These are phyloP conservation scores for Lepidocyrtoides sp. DNA, from an alignment of 2,888 invertebrate genomes.

Conservation along the genomic window DNA sequence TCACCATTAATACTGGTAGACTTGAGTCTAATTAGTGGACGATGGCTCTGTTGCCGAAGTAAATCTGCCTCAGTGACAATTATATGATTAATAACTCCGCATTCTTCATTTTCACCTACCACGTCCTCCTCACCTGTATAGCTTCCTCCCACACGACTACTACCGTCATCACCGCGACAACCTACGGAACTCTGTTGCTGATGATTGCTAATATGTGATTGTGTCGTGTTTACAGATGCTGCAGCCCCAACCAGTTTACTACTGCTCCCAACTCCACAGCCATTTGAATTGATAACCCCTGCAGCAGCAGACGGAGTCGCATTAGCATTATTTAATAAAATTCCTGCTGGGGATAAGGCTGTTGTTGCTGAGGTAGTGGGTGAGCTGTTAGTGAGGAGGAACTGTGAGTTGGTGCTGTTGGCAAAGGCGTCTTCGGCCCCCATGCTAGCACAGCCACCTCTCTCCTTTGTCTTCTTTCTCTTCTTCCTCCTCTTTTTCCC, in stretches of 20 bases:
- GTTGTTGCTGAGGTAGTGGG: slow-evolving; percentile 58
- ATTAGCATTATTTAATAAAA: slow-evolving; percentile 13
- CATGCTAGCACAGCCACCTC: slow-evolving; percentile 73
- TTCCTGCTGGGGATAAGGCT: slow-evolving; percentile 42
- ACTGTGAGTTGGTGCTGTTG: slow-evolving; percentile 82
- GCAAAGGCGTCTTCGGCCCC: slow-evolving; percentile 84
- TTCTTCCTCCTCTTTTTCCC: neutral
- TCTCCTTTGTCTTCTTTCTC: neutral
- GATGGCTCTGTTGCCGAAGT: neutral
- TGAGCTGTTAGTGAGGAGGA: slow-evolving; percentile 68
- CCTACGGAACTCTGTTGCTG: neutral
- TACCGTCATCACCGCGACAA: neutral
- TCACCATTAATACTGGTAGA: slow-evolving; percentile 12
- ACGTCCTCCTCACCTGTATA: neutral
- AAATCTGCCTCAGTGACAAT: slow-evolving; percentile 42
- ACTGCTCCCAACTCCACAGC: neutral
- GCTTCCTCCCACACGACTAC: neutral
- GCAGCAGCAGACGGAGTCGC: neutral
- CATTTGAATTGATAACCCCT: slow-evolving; percentile 40
- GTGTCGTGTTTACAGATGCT: neutral
- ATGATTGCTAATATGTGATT: neutral
- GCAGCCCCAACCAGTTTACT: neutral
- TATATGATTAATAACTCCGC: slow-evolving; percentile 1
- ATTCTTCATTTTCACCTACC: neutral
- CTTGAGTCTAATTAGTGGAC: slow-evolving; percentile 1